Evolutionary conservation across 2,113 vertebrate genomes (phyloP), one percentile per base, ranked within the genome.

Genomic region (Propithecus coquereli): DNA sequence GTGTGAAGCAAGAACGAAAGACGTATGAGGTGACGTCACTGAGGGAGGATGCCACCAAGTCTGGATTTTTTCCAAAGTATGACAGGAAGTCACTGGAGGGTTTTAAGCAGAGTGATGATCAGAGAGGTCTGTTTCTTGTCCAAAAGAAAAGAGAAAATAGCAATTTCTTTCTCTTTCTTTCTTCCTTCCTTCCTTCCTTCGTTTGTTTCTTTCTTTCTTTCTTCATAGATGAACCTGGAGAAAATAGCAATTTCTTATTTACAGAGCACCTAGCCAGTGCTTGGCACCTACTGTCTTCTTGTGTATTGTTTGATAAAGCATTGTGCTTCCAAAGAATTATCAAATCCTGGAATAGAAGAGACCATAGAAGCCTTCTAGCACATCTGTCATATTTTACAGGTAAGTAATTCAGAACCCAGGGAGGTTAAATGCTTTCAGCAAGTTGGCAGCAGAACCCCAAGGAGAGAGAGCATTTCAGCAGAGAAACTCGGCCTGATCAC

Each of bases 51-150:
- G 76, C 59, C 65, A 18, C 68, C 23, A 25, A 63, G 14, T 73
- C 84, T 92, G 91, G 66, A 94, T 12, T 83, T 92, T 82, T 93
- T 71, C 68, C 66, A 47, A 83, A 59, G 34, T 50, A 14, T 90
- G 40, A 68, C 12, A 1, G 43, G 47, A 93, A 94, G 71, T 37
- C 82, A 34, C 20, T 22, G 25, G 54, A 74, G 14, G 50, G 14
- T 57, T 90, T 45, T 79, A 76, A 61, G 30, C 13, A 57, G 1
- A 61, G 1, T 34, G 54, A 63, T 76, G 30, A 43, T 37, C 70
- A 66, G 32, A 85, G 45, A 91, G 13, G 18, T 25, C 25, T 71
- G 61, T 91, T 93, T n/a, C 34, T 94, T 76, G 16, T 77, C 84
- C 76, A 50, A 79, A 57, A 97, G 22, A 66, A n/a, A 18, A 88